These are phyloP conservation scores for Melikaiella ostensackeni DNA, from an alignment of 2,888 invertebrate species.

Conservation along the genomic window DNA sequence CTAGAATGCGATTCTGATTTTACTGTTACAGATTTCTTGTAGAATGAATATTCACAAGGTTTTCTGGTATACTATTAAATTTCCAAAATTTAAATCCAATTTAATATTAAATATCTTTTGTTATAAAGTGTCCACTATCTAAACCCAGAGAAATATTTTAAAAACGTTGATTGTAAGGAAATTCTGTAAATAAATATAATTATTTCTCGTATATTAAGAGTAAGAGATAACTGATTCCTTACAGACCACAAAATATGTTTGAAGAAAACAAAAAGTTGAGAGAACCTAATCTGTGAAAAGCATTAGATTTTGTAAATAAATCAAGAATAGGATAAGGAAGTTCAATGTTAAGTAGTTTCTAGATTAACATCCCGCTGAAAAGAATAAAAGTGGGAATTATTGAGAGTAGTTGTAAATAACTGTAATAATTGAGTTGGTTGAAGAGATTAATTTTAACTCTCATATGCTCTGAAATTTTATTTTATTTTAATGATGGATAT, in stretches of 20 bases:
- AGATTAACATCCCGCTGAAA: background rate
- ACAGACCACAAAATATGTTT: conserved; percentile 19
- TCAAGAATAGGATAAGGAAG: conserved; percentile 8
- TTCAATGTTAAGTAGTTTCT: conserved; percentile 29
- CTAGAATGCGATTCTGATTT: conserved; percentile 40
- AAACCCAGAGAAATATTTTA: conserved; percentile 22
- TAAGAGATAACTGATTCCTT: background rate
- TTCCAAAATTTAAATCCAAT: background rate
- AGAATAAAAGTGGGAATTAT: background rate
- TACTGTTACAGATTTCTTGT: background rate
- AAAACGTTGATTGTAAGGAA: background rate
- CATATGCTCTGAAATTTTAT: background rate
- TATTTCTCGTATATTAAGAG: conserved; percentile 9
- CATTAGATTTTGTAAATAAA: conserved; percentile 37
- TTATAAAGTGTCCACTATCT: background rate
- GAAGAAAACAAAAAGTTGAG: conserved; percentile 2
- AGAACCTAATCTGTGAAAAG: conserved; percentile 38
- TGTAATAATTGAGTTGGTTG: background rate
- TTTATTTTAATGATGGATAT: background rate
- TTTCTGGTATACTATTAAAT: background rate
- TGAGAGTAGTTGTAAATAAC: conserved; percentile 10
- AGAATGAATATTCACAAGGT: background rate
- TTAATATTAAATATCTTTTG: background rate
- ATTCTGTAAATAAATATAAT: conserved; percentile 19
- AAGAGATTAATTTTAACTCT: background rate